phyloP scores from a whole-genome alignment of 2,113 vertebrate species.

The Embiotoca jacksoni region DNA sequence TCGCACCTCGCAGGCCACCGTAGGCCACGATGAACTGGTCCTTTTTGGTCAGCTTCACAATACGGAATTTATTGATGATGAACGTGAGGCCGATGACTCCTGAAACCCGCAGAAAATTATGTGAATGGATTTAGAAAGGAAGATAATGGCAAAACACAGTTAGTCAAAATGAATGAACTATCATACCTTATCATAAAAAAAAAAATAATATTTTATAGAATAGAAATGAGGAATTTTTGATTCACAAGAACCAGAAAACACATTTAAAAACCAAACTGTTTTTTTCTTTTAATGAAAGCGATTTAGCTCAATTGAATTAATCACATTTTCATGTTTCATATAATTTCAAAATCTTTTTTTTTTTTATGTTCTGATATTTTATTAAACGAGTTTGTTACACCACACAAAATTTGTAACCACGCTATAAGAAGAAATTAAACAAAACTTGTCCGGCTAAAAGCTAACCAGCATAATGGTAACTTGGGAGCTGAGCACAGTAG shows the following conservation, averaged over 20 bases:
- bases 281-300: not conserved
- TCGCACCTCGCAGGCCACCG: conserved; percentile 94
- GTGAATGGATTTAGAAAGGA: no score
- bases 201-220: no score
- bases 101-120: conserved; percentile 60
- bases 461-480: not conserved
- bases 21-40: conserved; percentile 99
- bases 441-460: not conserved
- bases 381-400: not conserved
- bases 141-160: no score
- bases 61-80: conserved; percentile 96
- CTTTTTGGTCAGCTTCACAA: conserved; percentile 94
- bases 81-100: conserved; percentile 93
- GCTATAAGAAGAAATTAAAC: not conserved
- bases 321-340: not conserved
- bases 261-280: not conserved
- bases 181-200: no score
- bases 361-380: not conserved
- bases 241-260: not conserved
- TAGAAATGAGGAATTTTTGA: not conserved
- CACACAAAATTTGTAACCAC: not conserved
- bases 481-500: not conserved
- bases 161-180: no score
- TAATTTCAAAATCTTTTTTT: not conserved
- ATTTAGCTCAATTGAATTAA: not conserved